These are phyloP conservation scores for Caenorhabditis sp. DNA, from an alignment of 2,888 invertebrate species.

Conservation along the genomic window DNA sequence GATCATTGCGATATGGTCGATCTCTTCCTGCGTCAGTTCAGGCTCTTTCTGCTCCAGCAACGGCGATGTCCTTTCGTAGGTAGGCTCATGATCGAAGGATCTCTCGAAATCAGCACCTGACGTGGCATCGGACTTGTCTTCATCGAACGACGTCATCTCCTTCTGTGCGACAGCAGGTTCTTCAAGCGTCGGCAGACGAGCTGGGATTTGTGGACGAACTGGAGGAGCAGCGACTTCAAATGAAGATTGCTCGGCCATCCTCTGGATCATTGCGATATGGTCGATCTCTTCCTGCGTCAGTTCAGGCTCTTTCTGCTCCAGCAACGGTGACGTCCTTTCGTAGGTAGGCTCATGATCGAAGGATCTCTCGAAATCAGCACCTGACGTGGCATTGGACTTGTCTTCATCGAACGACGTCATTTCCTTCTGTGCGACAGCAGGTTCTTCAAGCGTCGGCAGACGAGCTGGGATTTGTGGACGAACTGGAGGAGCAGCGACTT, in stretches of 20 bases:
- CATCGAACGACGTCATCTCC: not conserved
- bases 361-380: constrained; percentile 41
- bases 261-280: constrained; percentile 55
- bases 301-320: not conserved
- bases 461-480: constrained; percentile 17
- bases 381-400: constrained; percentile 52
- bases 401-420: constrained; percentile 17
- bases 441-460: constrained; percentile 14
- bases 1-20: constrained; percentile 54
- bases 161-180: not conserved
- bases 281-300: constrained; percentile 51
- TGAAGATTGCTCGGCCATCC: constrained; percentile 43
- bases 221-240: constrained; percentile 34
- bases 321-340: too few relatives aligned
- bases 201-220: constrained; percentile 15
- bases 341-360: constrained; percentile 41
- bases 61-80: too few relatives aligned
- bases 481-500: constrained; percentile 15
- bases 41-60: constrained; percentile 2
- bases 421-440: not conserved
- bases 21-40: constrained; percentile 40
- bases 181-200: constrained; percentile 7
- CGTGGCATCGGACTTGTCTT: constrained; percentile 29
- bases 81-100: constrained; percentile 27
- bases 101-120: constrained; percentile 29